Evolutionary conservation across 2,113 vertebrate species (phyloP).

Genomic region (Nothobranchius furzeri): DNA sequence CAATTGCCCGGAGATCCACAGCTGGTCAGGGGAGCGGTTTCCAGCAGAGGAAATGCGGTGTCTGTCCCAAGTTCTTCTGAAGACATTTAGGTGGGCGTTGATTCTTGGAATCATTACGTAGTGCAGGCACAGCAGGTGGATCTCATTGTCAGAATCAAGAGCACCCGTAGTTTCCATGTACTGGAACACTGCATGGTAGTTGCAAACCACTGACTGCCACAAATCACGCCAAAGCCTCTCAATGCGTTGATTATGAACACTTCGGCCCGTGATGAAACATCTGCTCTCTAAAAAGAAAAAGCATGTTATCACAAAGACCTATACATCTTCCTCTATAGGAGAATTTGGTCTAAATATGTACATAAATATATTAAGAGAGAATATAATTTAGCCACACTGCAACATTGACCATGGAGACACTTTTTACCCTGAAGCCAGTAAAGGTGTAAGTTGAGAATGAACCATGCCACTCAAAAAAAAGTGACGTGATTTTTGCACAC

Average conservation of each 20-base stretch:
- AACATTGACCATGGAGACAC: too few species aligned
- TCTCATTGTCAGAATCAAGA: too few species aligned
- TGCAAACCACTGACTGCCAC: background rate
- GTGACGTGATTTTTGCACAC: too few species aligned
- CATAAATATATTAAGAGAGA: too few species aligned
- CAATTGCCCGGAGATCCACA: background rate
- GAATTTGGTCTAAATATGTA: too few species aligned
- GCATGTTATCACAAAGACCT: background rate
- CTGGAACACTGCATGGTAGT: background rate
- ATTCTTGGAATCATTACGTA: background rate
- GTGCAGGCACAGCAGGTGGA: background rate
- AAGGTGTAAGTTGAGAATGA: too few species aligned
- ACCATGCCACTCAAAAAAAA: too few species aligned
- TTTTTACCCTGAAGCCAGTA: too few species aligned
- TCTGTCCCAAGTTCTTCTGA: constrained; percentile 5
- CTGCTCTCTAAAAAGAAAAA: background rate
- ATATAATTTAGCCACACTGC: too few species aligned
- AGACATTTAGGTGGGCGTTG: background rate
- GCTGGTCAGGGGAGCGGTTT: background rate
- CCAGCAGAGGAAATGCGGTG: background rate
- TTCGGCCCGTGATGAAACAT: background rate
- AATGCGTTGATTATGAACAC: background rate
- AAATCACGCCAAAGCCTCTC: background rate
- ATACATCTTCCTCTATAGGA: background rate
- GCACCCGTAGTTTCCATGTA: too few species aligned